Evolutionary conservation across 1,140 invertebrate species (phyloP), one percentile per base, ranked within the genome.

Genomic region (Condylostylus longicornis): DNA sequence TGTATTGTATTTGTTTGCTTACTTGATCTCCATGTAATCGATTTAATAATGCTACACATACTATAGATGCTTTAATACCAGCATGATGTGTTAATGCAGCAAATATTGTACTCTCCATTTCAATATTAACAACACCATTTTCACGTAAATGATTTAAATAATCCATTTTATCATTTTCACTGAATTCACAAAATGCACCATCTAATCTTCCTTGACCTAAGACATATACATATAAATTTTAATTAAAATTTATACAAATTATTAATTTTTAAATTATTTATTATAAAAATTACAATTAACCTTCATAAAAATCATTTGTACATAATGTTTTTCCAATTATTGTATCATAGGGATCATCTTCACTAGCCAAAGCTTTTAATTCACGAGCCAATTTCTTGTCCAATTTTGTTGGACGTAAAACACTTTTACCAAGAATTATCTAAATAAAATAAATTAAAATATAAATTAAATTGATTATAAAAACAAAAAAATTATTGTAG

Each of bases 251-350:
- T 23, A 18, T 33, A 14, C 28, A 15, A 14, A 20, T 20, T 18
- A 18, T n/a, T 6, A 9, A 25, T 35, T 6, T 14, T 5, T 18
- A 17, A 5, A 25, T 14, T n/a, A 30, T 3, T n/a, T n/a, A n/a
- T 4, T 2, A 28, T 15, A 21, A 20, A 7, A 5, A 27, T 25
- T 5, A 4, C 8, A 21, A 34, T 18, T 43, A 58, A 84, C 83
- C 90, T 75, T 98, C 94, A 62, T 98, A 98, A 61, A 98, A 98
- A 61, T 98, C 94, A 48, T 89, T 79, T 5, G 91, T 87, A 59
- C 90, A 96, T 71, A 97, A 81, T 0, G 94, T 98, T 58, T 82
- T 93, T 18, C 95, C 95, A 21, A 70, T 70, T 15, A 89, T 69
- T 1, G 82, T 87, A 12, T 86, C 78, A 53, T 89, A 94, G 0